phyloP scores from a whole-genome alignment of 2,797 vertebrate species.

The Hipposideros larvatus region DNA sequence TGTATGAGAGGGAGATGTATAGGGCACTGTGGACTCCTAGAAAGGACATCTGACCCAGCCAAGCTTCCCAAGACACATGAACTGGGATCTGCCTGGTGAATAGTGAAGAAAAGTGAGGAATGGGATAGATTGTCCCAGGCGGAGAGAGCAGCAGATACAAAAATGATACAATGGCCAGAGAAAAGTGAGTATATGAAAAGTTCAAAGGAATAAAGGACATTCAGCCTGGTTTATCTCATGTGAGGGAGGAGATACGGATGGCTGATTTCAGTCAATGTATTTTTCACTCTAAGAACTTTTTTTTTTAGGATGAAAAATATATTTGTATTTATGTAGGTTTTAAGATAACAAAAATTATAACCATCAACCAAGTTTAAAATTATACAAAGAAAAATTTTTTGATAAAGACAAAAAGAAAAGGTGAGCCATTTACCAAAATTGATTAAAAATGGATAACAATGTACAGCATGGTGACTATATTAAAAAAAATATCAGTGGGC shows the following conservation, averaged over 20 bases:
- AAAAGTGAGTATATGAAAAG: not conserved
- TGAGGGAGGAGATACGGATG: not conserved
- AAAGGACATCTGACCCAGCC: not conserved
- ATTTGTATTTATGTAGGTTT: slow-evolving; percentile 31
- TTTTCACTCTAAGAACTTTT: not conserved
- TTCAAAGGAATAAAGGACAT: not conserved
- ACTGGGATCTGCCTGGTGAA: not conserved
- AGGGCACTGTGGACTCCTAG: not conserved
- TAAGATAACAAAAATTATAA: not conserved
- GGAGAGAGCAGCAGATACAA: not conserved
- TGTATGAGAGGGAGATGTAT: not conserved
- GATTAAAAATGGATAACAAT: not conserved
- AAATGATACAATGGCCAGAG: not conserved
- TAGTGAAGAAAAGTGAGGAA: not conserved
- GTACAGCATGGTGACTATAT: not conserved
- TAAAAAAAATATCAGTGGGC: not conserved
- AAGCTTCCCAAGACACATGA: not conserved
- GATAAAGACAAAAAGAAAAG: not conserved
- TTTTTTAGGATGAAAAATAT: not conserved
- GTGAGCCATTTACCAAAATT: not conserved
- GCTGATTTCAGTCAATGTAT: not conserved
- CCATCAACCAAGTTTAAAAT: not conserved
- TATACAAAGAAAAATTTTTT: not conserved
- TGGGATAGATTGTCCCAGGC: not conserved
- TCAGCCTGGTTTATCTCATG: not conserved